These are phyloP conservation scores for Stenoptilia bipunctidactyla DNA, from an alignment of 2,888 invertebrate genomes.

Conservation along the genomic window DNA sequence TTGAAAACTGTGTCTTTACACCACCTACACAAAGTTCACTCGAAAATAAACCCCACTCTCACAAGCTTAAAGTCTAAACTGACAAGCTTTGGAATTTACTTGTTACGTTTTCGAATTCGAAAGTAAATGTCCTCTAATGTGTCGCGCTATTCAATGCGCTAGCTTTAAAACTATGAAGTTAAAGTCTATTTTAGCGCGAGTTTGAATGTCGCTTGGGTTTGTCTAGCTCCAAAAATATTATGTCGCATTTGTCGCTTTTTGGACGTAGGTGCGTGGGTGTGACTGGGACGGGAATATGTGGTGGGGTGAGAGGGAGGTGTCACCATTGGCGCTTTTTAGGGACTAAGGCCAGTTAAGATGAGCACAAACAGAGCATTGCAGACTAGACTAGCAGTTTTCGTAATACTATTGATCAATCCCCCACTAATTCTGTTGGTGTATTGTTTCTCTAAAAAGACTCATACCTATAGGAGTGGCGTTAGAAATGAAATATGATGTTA, in stretches of 20 bases:
- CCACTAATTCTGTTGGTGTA: too few species aligned
- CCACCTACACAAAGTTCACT: conserved; percentile 28
- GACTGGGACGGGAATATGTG: conserved; percentile 44
- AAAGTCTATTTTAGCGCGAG: conserved; percentile 42
- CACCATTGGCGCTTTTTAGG: conserved; percentile 62
- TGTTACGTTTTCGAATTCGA: conserved; percentile 28
- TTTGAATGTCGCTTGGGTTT: conserved; percentile 36
- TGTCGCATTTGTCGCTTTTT: conserved; percentile 60
- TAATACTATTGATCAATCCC: conserved; percentile 25
- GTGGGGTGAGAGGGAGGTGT: conserved; percentile 61
- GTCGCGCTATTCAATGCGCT: conserved; percentile 56
- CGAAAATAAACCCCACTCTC: conserved; percentile 17
- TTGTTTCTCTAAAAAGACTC: too few species aligned
- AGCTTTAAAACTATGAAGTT: conserved; percentile 40
- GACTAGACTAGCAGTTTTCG: conserved; percentile 35
- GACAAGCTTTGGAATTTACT: conserved; percentile 8
- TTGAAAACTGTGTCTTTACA: conserved; percentile 70
- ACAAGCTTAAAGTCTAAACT: conserved; percentile 20
- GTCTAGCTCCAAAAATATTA: conserved; percentile 33
- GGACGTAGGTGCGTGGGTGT: conserved; percentile 38
- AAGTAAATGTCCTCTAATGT: conserved; percentile 61
- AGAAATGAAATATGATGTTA: too few species aligned
- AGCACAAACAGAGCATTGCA: conserved; percentile 33
- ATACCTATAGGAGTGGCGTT: too few species aligned
- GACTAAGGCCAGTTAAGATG: conserved; percentile 52